These are phyloP conservation scores for Lycophotia porphyrea DNA, from an alignment of 2,888 invertebrate genomes.

Conservation along the genomic window DNA sequence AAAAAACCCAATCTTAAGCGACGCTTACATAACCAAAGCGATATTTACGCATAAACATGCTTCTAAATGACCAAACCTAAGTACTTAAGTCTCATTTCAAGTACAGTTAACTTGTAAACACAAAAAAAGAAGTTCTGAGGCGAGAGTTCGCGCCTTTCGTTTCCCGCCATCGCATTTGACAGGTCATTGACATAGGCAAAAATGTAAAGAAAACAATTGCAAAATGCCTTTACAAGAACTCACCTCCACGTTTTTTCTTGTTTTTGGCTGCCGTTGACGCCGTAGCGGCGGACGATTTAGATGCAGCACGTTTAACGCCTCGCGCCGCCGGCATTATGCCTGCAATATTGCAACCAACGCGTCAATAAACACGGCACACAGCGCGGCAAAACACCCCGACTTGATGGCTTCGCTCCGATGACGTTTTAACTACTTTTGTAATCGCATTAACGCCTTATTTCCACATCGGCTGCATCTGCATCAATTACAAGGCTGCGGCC, in stretches of 20 bases:
- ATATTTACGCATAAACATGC: slow-evolving; percentile 55
- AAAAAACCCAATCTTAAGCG: slow-evolving; percentile 56
- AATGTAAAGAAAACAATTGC: slow-evolving; percentile 88
- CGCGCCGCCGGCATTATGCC: slow-evolving; percentile 89
- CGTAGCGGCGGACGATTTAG: slow-evolving; percentile 82
- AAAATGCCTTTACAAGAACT: slow-evolving; percentile 73
- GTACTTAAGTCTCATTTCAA: slow-evolving; percentile 31
- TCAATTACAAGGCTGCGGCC: slow-evolving; percentile 85
- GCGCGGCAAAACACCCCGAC: slow-evolving; percentile 83
- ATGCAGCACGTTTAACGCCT: slow-evolving; percentile 88
- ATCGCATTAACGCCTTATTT: slow-evolving; percentile 83
- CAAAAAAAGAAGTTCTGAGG: slow-evolving; percentile 63
- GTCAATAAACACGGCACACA: slow-evolving; percentile 84
- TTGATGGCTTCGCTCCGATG: slow-evolving; percentile 79
- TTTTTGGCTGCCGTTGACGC: slow-evolving; percentile 84
- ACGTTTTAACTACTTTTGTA: slow-evolving; percentile 84
- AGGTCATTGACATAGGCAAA: slow-evolving; percentile 88
- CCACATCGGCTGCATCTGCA: slow-evolving; percentile 81
- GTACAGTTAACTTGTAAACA: slow-evolving; percentile 67
- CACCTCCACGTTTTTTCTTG: slow-evolving; percentile 89
- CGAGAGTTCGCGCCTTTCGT: slow-evolving; percentile 73
- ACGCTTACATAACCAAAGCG: slow-evolving; percentile 71
- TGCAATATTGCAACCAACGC: slow-evolving; percentile 88
- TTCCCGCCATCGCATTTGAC: slow-evolving; percentile 90
- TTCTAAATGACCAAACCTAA: slow-evolving; percentile 30